Evolutionary conservation across 1,140 invertebrate species (phyloP), one percentile per base, ranked within the genome.

Genomic region (Aphaenogaster ashmeadi): DNA sequence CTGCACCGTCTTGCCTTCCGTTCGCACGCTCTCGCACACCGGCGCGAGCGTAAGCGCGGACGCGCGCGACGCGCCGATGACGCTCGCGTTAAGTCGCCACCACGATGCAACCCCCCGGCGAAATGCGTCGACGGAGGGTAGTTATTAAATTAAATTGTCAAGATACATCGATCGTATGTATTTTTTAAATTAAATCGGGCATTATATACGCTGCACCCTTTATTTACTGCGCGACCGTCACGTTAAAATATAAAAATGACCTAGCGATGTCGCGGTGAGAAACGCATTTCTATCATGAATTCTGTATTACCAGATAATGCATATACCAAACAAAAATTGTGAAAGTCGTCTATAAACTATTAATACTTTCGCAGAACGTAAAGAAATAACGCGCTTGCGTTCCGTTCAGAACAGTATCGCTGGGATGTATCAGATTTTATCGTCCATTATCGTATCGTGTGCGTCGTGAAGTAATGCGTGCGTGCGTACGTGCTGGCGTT

Each of bases 1-100:
- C 91, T 92, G 88, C 83, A 88, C 86, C 83, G 89, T 88, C 91
- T 91, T 89, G 71, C 86, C 83, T 87, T 91, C 79, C 88, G 91
- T 80, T 86, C 80, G 58, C 54, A 60, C 83, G 79, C 72, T 74
- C 60, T 60, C 75, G 13, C 80, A 52, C 77, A 88, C 62, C 11
- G 60, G 18, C 27, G 27, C 60, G 60, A 58, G 62, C 38, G 47
- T 58, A n/a, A 66, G 44, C 38, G 47, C 77, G n/a, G 38, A 18
- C 44, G 50, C 13, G 50, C 38, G 66, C 78, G 56, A 81, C 44
- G 62, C 50, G n/a, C 13, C 44, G 47, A 56, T 44, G 44, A 87
- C 44, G 41, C 56, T 83, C 36, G 69, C 69, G 38, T 78, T 60
- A 67, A 47, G 52, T 72, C 67, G 38, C 52, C 69, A 6, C 66